phyloP scores from a whole-genome alignment of 92 coral and sea anemone species.

The Pocillopora meandrina region DNA sequence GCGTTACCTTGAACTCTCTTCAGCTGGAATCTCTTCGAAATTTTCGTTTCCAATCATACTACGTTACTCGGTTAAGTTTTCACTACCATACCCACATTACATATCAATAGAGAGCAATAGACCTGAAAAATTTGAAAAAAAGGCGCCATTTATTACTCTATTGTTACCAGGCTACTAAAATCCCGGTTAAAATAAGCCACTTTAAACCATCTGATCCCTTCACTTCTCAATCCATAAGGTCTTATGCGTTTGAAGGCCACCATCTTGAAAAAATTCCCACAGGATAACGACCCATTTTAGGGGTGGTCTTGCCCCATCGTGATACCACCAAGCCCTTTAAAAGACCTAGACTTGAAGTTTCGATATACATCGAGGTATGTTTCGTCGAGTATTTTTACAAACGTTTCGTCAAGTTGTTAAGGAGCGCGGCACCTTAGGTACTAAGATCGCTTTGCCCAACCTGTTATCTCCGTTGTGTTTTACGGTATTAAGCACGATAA shows the following conservation, averaged over 20 bases:
- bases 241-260: not conserved
- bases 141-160: not conserved
- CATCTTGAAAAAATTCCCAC: slow-evolving; percentile 17
- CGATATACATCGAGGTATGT: no score
- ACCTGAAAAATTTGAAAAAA: slow-evolving; percentile 2
- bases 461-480: no score
- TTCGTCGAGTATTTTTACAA: no score
- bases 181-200: not conserved
- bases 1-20: slow-evolving; percentile 13
- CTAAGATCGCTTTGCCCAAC: no score
- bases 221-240: not conserved
- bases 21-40: not conserved
- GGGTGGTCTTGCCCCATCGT: slow-evolving; percentile 17
- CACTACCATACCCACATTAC: not conserved
- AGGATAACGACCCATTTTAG: not conserved
- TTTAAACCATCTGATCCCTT: not conserved
- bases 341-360: no score
- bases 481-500: no score
- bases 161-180: not conserved
- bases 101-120: not conserved
- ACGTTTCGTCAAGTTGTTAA: no score
- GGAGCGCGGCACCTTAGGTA: no score
- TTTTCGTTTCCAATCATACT: slow-evolving; percentile 1
- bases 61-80: not conserved
- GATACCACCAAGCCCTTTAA: not conserved